phyloP scores from a whole-genome alignment of 2,113 vertebrate genomes.

The Phaethon lepturus region DNA sequence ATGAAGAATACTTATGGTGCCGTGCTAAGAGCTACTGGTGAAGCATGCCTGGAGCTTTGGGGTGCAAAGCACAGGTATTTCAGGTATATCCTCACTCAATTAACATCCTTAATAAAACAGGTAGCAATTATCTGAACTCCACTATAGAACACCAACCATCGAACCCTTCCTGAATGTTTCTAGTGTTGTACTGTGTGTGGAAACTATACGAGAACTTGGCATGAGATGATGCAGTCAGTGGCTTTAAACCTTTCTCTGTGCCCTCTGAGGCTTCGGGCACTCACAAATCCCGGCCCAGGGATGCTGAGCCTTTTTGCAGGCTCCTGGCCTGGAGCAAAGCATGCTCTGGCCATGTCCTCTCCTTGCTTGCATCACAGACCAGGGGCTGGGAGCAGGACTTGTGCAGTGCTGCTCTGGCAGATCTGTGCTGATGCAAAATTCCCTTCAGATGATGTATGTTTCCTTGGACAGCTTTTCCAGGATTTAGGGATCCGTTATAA shows the following conservation, averaged over 20 bases:
- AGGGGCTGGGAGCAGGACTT: background rate
- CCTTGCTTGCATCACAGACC: background rate
- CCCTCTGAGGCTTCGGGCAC: background rate
- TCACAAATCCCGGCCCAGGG: background rate
- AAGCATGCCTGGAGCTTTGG: background rate
- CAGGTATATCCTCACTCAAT: background rate
- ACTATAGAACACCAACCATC: accelerated
- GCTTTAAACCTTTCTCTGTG: background rate
- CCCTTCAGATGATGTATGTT: background rate
- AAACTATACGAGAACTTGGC: background rate
- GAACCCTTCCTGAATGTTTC: background rate
- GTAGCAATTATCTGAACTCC: background rate
- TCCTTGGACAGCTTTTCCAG: background rate
- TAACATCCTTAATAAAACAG: background rate
- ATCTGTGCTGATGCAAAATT: background rate
- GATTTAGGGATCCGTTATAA: background rate
- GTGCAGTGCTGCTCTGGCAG: background rate
- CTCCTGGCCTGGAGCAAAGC: background rate
- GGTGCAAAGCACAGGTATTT: background rate
- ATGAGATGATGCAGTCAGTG: background rate
- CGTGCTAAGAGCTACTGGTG: background rate
- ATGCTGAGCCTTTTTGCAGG: background rate
- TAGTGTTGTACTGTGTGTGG: background rate
- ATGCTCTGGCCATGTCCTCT: background rate
- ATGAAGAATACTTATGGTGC: background rate